Conservation (phyloP, 2,888 invertebrate genomes). For the Xestia c-nigrum region DNA sequence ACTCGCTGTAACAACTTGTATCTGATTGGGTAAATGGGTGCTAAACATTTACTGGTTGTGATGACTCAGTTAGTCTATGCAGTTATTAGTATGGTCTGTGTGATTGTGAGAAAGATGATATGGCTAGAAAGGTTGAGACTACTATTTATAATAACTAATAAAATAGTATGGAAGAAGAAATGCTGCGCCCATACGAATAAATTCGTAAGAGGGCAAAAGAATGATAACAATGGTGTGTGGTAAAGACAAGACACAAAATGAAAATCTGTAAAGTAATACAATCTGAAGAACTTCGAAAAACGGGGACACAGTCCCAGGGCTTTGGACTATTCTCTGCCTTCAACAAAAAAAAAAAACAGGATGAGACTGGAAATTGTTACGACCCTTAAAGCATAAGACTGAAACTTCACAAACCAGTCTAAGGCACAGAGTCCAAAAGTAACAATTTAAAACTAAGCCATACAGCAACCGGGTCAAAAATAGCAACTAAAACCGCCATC, state of each 20-base stretch:
- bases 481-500: constrained; percentile 3
- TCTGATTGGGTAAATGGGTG: constrained; percentile 29
- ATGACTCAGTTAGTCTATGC: constrained; percentile 2
- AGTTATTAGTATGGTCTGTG: neutral
- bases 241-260: neutral
- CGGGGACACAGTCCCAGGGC: neutral
- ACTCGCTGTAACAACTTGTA: constrained; percentile 3
- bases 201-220: neutral
- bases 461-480: neutral
- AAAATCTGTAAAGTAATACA: neutral
- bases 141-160: neutral
- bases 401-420: neutral
- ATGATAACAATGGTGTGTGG: neutral
- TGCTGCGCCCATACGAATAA: neutral
- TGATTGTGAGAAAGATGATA: neutral
- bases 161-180: neutral
- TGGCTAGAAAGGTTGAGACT: neutral
- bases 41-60: constrained; percentile 36
- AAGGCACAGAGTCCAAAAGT: neutral
- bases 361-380: neutral
- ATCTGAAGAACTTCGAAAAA: neutral
- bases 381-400: no score
- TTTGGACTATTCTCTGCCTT: neutral
- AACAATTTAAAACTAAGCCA: neutral
- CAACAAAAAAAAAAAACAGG: neutral